phyloP scores from a whole-genome alignment of 2,113 vertebrate species.

The Carassius carassius region DNA sequence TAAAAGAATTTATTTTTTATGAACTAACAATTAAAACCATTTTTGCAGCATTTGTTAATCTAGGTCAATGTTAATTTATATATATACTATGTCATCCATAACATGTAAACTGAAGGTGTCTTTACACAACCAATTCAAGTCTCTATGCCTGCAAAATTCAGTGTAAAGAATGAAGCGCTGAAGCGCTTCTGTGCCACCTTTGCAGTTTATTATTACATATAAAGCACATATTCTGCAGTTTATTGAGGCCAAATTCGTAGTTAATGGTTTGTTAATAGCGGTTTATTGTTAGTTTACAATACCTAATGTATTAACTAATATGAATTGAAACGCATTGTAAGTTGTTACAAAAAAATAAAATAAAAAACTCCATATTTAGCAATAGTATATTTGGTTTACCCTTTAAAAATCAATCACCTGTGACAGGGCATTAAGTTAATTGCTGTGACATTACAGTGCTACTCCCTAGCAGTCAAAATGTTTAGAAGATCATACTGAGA shows the following conservation, averaged over 20 bases:
- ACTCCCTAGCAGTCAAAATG: neutral
- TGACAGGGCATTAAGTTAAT: slow-evolving; percentile 10
- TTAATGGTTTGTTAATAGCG: too few relatives aligned
- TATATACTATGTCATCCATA: neutral
- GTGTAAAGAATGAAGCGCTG: neutral
- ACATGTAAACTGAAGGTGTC: neutral
- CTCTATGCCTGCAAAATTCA: neutral
- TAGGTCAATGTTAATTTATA: neutral
- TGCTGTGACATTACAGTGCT: slow-evolving; percentile 5
- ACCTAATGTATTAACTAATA: neutral
- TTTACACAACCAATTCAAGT: neutral
- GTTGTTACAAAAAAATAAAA: neutral
- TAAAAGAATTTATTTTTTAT: too few relatives aligned
- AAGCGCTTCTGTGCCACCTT: neutral
- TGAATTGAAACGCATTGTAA: neutral
- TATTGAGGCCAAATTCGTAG: too few relatives aligned
- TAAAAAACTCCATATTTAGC: neutral
- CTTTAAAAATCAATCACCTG: slow-evolving; percentile 10
- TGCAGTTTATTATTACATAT: neutral
- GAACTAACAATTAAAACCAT: neutral
- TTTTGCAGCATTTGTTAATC: neutral
- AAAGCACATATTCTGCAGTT: too few relatives aligned
- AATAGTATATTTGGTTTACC: neutral
- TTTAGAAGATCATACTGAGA: neutral
- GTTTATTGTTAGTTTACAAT: neutral